Evolutionary conservation across 2,888 invertebrate genomes (phyloP), one percentile per base, ranked within the genome.

Genomic region (Noctua pronuba): DNA sequence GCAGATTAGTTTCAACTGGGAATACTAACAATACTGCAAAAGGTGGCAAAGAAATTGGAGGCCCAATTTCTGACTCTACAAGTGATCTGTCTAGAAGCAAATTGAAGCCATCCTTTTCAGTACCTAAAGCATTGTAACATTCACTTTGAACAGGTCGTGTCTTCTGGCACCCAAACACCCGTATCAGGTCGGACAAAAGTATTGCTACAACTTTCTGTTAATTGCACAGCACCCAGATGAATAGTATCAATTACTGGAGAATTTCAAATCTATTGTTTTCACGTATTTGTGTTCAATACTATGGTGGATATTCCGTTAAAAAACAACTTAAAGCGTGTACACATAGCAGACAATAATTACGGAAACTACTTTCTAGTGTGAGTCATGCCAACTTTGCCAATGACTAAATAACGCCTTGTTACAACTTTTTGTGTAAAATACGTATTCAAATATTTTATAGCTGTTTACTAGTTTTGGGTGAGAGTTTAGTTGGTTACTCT

Each of bases 361-460:
- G 83, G 76, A 83, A 83, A 83, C 85, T 83, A 88, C 89, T 91
- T 91, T 90, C 90, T 90, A 90, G 84, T 82, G 80, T 90, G 90
- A 90, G 78, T 91, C 90, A 89, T 80, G 68, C 72, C 16, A 82
- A 81, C 76, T 83, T 83, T 82, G 76, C 81, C 79, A 77, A 75
- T 79, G 79, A 80, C 83, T 82, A 85, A 83, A 86, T 85, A 69
- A 73, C 71, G 74, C 41, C 65, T 75, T 82, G 77, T 80, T 80
- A 76, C 75, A 83, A 83, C 73, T 71, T 76, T 73, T 77, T 77
- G 69, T 78, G 55, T 52, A 71, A 70, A 78, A 78, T 72, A 67
- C 18, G 62, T 73, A 79, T 78, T 79, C 58, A 67, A 77, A 79
- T 71, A 79, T 67, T 62, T 72, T 35, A n/a, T n/a, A 58, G 38